Evolutionary conservation across 2,113 vertebrate genomes (phyloP), one percentile per base, ranked within the genome.

Genomic region (Fregata magnificens): DNA sequence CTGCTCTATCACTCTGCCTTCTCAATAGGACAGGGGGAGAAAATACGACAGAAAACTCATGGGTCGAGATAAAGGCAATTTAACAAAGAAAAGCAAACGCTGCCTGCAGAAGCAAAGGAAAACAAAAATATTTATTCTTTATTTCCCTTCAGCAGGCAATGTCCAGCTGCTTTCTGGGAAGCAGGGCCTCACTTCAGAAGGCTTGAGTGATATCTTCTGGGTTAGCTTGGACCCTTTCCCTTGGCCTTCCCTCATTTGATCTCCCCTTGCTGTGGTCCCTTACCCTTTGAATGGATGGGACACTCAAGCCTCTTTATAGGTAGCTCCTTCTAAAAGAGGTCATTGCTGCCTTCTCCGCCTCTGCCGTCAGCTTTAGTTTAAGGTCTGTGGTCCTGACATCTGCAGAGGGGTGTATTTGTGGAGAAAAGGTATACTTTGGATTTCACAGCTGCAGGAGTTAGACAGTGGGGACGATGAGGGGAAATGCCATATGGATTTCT

Each of bases 391-490:
- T 70, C 13, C 47, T 29, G 42, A 18, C 1, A 1, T 62, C 38
- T 3, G 1, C 34, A 90, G 62, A 86, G 21, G 20, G 32, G 6
- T 42, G 19, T 52, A 32, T 77, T 53, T 81, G 49, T 72, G 59
- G 74, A 78, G 47, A 21, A 72, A 74, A 93, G 34, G 74, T 84
- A 40, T 17, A 70, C 13, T 90, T 77, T 36, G 65, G 49, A 82
- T 59, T 85, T 88, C 82, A 77, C 59, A 91, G 63, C 86, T 96
- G 79, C 49, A 85, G n/a, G 31, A 77, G 24, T 67, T 52, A 65
- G 44, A 34, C 56, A 70, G 67, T 29, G 69, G 44, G 73, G 58
- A 76, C 34, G 20, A 84, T 50, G 61, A 76, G 31, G 86, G 67
- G 50, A 86, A 88, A 88, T 40, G 52, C 62, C 67, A 10, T 45